phyloP scores from a whole-genome alignment of 2,888 invertebrate species.

The Hesperia comma region DNA sequence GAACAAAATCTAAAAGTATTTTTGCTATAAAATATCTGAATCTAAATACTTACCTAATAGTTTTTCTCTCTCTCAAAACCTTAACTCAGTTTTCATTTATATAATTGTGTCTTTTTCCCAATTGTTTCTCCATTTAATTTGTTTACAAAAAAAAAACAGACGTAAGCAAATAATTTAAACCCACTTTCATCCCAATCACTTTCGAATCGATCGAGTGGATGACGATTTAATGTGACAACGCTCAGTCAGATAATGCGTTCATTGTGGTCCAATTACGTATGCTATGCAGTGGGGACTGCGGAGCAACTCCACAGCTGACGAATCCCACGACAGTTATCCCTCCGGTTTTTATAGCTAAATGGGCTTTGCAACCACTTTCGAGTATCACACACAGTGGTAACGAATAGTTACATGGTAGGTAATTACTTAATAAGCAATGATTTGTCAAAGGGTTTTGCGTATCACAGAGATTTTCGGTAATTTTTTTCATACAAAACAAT shows the following conservation, averaged over 20 bases:
- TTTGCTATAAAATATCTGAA: too few species aligned
- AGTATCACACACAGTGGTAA: constrained; percentile 8
- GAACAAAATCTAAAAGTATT: too few species aligned
- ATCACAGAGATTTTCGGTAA: too few species aligned
- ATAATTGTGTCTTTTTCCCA: too few species aligned
- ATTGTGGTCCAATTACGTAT: constrained; percentile 66
- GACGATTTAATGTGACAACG: constrained; percentile 75
- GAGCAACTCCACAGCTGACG: constrained; percentile 65
- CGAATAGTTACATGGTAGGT: background rate
- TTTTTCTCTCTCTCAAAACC: too few species aligned
- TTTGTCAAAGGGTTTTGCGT: background rate
- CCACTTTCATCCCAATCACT: constrained; percentile 48
- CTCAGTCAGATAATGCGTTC: constrained; percentile 64
- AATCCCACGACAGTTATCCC: constrained; percentile 46
- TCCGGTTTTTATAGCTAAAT: constrained; percentile 47
- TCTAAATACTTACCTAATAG: too few species aligned
- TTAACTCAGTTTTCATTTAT: too few species aligned
- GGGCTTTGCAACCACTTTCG: constrained; percentile 28
- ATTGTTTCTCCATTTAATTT: too few species aligned
- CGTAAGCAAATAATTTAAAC: constrained; percentile 1
- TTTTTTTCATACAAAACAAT: too few species aligned
- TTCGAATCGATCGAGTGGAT: constrained; percentile 68
- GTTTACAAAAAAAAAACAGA: too few species aligned
- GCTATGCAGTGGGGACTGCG: constrained; percentile 32
- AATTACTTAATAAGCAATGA: background rate